Evolutionary conservation across 2,797 vertebrate species (phyloP).

Genomic region (Malacoctenus gilli): DNA sequence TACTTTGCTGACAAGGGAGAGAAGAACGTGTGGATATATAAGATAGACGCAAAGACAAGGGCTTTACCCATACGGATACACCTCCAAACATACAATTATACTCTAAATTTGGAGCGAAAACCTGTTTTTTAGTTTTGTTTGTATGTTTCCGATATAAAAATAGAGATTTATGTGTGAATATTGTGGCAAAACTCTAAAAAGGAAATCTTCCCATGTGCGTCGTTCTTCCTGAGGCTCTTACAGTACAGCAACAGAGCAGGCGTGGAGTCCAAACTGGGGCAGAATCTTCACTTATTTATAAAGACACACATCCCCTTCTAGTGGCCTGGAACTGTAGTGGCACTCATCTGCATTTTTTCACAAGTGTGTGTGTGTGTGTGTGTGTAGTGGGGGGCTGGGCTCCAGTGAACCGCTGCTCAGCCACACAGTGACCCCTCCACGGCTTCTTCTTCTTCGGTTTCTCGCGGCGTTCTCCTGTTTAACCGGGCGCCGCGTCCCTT

Average conservation of each 20-base stretch:
- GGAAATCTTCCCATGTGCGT: not conserved
- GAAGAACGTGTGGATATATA: too few relatives aligned
- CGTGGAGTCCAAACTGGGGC: slow-evolving; percentile 65
- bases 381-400: slow-evolving; percentile 42
- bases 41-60: too few relatives aligned
- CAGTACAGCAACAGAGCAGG: slow-evolving; percentile 31
- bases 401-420: slow-evolving; percentile 51
- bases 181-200: too few relatives aligned
- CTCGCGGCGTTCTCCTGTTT: slow-evolving; percentile 29
- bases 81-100: too few relatives aligned
- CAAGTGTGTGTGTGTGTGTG: slow-evolving; percentile 21
- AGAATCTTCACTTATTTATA: slow-evolving; percentile 74
- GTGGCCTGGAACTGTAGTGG: slow-evolving; percentile 71
- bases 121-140: too few relatives aligned
- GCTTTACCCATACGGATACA: too few relatives aligned
- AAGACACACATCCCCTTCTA: slow-evolving; percentile 76
- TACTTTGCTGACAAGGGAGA: slow-evolving; percentile 85
- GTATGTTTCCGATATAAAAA: too few relatives aligned
- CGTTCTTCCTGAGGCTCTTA: slow-evolving; percentile 12
- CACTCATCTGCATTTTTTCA: slow-evolving; percentile 65
- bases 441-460: slow-evolving; percentile 34
- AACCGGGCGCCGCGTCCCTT: slow-evolving; percentile 15
- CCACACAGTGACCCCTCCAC: slow-evolving; percentile 29
- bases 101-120: too few relatives aligned
- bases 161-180: not conserved